Evolutionary conservation across 1,140 invertebrate genomes (phyloP).

Genomic region (Drosophila albomicans): DNA sequence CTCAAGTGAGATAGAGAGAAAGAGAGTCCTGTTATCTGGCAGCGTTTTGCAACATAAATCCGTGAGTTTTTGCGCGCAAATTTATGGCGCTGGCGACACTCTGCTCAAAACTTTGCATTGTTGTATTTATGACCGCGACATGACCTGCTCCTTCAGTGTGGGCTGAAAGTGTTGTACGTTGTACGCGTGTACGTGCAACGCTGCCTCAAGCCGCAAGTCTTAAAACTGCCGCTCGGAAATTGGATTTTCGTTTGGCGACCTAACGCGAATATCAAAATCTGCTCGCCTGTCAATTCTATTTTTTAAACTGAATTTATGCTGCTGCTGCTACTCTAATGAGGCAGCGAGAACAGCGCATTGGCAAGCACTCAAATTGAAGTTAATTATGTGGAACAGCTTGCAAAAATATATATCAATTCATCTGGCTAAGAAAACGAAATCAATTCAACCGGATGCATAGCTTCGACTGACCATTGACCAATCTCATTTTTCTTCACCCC

Average conservation of each 20-base stretch:
- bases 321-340: slow-evolving; percentile 58
- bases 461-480: slow-evolving; percentile 47
- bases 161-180: slow-evolving; percentile 65
- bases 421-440: slow-evolving; percentile 50
- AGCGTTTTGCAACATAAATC: slow-evolving; percentile 76
- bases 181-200: slow-evolving; percentile 61
- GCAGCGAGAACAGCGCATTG: slow-evolving; percentile 40
- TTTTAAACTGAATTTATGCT: slow-evolving; percentile 73
- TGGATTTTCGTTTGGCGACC: slow-evolving; percentile 62
- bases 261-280: slow-evolving; percentile 67
- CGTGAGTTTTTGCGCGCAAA: slow-evolving; percentile 78
- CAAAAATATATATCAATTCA: slow-evolving; percentile 24
- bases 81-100: slow-evolving; percentile 81
- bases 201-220: slow-evolving; percentile 54
- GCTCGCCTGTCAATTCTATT: slow-evolving; percentile 70
- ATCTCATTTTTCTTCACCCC: too few relatives aligned
- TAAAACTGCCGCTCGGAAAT: slow-evolving; percentile 65
- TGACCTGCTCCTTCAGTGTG: slow-evolving; percentile 67
- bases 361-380: slow-evolving; percentile 67
- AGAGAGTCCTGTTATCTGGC: slow-evolving; percentile 42
- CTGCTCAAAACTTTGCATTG: slow-evolving; percentile 74
- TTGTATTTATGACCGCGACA: slow-evolving; percentile 84
- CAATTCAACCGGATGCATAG: slow-evolving; percentile 79
- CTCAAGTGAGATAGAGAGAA: too few relatives aligned
- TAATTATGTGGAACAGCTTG: slow-evolving; percentile 69